Evolutionary conservation across 2,888 invertebrate species (phyloP).

Genomic region (Pseudoips prasinana): DNA sequence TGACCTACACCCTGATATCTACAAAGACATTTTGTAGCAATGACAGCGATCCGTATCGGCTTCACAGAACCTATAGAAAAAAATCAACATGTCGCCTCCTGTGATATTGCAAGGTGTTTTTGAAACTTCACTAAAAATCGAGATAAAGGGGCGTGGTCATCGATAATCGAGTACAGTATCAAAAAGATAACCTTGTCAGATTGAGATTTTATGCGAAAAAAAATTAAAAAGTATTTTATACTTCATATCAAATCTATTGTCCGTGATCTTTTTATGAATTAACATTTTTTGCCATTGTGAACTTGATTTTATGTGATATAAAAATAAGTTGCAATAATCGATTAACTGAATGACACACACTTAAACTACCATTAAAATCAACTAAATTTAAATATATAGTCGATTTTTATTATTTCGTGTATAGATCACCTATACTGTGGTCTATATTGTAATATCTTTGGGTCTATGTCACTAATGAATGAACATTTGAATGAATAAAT

Average conservation of each 20-base stretch:
- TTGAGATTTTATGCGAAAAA: slow-evolving; percentile 5
- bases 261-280: too few relatives aligned
- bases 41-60: slow-evolving; percentile 81
- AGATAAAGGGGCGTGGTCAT: slow-evolving; percentile 55
- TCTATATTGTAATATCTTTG: too few relatives aligned
- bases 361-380: too few relatives aligned
- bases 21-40: slow-evolving; percentile 81
- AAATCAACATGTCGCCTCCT: slow-evolving; percentile 81
- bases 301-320: too few relatives aligned
- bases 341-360: too few relatives aligned
- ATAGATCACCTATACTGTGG: too few relatives aligned
- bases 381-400: too few relatives aligned
- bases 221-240: too few relatives aligned
- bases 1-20: slow-evolving; percentile 82
- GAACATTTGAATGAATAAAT: slow-evolving; percentile 1
- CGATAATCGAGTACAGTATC: slow-evolving; percentile 39
- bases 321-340: too few relatives aligned
- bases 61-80: slow-evolving; percentile 80
- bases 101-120: slow-evolving; percentile 70
- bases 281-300: too few relatives aligned
- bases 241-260: too few relatives aligned
- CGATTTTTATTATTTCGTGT: too few relatives aligned
- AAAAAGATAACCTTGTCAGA: slow-evolving; percentile 23
- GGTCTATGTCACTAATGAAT: slow-evolving; percentile 12
- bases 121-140: slow-evolving; percentile 61